Evolutionary conservation across 2,797 vertebrate genomes (phyloP).

Genomic region (Lithobates pipiens): DNA sequence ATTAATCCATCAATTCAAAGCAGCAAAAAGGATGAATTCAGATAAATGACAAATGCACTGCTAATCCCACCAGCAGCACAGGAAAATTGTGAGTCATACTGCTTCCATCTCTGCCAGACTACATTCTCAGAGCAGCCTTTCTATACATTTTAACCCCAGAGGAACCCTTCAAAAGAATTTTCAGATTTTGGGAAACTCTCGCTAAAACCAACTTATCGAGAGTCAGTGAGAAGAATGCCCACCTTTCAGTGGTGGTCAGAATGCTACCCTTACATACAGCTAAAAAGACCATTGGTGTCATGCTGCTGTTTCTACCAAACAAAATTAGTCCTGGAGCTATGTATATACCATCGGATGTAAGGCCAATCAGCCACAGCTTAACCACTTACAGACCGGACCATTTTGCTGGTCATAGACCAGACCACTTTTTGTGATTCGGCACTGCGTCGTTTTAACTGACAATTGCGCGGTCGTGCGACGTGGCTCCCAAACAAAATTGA

Average conservation of each 20-base stretch:
- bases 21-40: not conserved
- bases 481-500: too few species aligned
- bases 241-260: not conserved
- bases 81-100: not conserved
- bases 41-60: not conserved
- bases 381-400: too few species aligned
- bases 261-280: not conserved
- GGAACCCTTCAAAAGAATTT: not conserved
- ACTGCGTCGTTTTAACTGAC: too few species aligned
- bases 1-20: not conserved
- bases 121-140: not conserved
- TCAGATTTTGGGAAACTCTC: too few species aligned
- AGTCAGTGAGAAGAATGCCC: not conserved
- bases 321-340: too few species aligned
- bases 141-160: not conserved
- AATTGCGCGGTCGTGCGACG: too few species aligned
- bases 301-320: not conserved
- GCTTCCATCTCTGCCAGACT: not conserved
- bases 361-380: too few species aligned
- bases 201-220: too few species aligned
- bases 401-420: too few species aligned
- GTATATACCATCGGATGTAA: too few species aligned
- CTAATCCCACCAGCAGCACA: not conserved
- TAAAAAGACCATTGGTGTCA: not conserved
- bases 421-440: too few species aligned